Conservation (phyloP, 2,797 vertebrate species). For the Taeniopygia guttata region DNA sequence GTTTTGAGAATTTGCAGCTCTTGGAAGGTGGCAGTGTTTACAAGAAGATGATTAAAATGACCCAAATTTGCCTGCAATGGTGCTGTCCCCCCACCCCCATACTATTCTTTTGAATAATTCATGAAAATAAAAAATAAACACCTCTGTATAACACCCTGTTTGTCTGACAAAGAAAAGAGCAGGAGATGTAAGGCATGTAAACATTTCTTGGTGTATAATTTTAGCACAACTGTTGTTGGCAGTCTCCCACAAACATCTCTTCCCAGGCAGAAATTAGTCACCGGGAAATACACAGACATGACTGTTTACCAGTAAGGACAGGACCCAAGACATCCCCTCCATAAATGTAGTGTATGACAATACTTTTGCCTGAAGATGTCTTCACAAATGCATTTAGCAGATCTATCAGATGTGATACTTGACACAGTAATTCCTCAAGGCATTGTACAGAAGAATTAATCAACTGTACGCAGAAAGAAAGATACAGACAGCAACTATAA, state of each 20-base stretch:
- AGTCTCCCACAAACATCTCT: not conserved
- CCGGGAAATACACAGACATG: not conserved
- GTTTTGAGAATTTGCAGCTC: not conserved
- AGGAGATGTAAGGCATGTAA: not conserved
- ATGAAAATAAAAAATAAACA: not conserved
- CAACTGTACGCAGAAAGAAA: not conserved
- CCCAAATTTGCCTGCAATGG: not conserved
- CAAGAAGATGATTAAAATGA: not conserved
- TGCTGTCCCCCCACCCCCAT: not conserved
- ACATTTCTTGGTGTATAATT: not conserved
- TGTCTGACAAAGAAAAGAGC: not conserved
- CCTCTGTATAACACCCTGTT: not conserved
- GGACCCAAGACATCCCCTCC: not conserved
- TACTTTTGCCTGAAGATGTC: not conserved
- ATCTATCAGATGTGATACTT: conserved; percentile 17
- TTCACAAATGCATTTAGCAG: conserved; percentile 24
- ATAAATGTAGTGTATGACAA: not conserved
- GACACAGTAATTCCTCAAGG: conserved; percentile 21
- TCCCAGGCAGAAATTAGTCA: conserved; percentile 13
- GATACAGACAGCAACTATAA: not conserved
- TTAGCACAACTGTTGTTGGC: not conserved
- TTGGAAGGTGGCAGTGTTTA: not conserved
- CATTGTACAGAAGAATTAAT: conserved; percentile 16
- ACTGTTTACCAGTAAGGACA: not conserved
- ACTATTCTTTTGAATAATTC: not conserved